A percentile compares a stretch with the other conserved stretches of the same genome.
These are phyloP conservation scores for Nineta flava DNA, from an alignment of 2,888 invertebrate species.

Conservation along the genomic window DNA sequence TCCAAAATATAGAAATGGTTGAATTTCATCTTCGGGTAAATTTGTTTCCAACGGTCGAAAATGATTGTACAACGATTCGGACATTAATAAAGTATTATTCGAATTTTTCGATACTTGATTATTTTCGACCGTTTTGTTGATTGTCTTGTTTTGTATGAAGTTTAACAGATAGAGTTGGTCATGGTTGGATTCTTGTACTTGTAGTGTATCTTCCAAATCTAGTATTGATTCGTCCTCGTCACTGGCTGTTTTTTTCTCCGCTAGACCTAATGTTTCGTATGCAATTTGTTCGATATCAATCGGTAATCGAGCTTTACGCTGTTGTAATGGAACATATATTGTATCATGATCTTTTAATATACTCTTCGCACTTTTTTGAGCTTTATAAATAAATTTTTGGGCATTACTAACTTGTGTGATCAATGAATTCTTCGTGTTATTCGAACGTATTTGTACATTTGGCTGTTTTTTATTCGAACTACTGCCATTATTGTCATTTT, in stretches of 20 bases:
- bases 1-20: conserved; percentile 54
- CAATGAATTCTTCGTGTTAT: background rate
- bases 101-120: conserved; percentile 16
- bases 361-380: background rate
- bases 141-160: conserved; percentile 13
- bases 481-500: background rate
- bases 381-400: background rate
- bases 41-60: conserved; percentile 45
- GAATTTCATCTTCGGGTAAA: conserved; percentile 46
- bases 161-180: conserved; percentile 32
- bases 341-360: conserved; percentile 19
- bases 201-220: conserved; percentile 36
- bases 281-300: conserved; percentile 17
- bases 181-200: conserved; percentile 37
- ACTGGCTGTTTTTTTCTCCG: conserved; percentile 16
- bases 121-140: conserved; percentile 16
- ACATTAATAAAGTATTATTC: conserved; percentile 40
- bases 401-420: background rate
- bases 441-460: background rate
- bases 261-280: conserved; percentile 13
- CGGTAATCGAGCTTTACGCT: conserved; percentile 11
- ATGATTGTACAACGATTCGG: conserved; percentile 45
- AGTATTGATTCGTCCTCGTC: conserved; percentile 30
- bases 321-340: conserved; percentile 10
- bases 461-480: background rate